A percentile compares a stretch with the other conserved stretches of the same genome.
Conservation (phyloP, 2,113 vertebrate genomes). For the Gorsachius goisagi region DNA sequence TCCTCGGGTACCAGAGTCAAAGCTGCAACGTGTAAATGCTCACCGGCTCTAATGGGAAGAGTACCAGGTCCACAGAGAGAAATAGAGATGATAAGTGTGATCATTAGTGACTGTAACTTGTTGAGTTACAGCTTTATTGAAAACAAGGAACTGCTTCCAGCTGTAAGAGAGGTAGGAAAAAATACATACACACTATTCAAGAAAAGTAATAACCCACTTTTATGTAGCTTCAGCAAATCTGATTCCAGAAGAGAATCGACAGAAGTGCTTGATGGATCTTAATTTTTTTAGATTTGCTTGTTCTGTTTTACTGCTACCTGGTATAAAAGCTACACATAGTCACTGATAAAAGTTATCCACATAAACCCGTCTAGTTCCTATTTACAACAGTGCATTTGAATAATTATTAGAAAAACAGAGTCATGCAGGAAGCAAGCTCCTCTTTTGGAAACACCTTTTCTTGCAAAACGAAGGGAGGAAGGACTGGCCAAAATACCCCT, state of each 20-base stretch:
- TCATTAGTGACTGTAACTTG: neutral
- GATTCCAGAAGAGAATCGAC: neutral
- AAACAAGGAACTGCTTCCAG: neutral
- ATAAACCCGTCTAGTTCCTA: neutral
- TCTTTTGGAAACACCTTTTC: neutral
- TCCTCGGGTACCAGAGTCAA: neutral
- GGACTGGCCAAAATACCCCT: neutral
- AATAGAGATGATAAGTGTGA: neutral
- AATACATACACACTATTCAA: neutral
- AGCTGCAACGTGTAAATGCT: neutral
- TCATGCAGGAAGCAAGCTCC: neutral
- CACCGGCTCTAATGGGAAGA: neutral
- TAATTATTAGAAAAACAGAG: neutral
- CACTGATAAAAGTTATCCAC: neutral
- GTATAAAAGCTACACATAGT: neutral
- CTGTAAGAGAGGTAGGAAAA: neutral
- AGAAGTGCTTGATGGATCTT: neutral
- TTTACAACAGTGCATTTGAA: neutral
- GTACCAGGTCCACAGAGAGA: neutral
- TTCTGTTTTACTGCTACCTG: neutral
- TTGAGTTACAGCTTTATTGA: neutral
- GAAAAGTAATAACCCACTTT: neutral
- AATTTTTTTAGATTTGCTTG: neutral
- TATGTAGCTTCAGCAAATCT: neutral
- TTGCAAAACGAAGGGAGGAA: neutral